Evolutionary conservation across 64 coral and sea anemone species (phyloP).

Genomic region (Pachyseris speciosa): DNA sequence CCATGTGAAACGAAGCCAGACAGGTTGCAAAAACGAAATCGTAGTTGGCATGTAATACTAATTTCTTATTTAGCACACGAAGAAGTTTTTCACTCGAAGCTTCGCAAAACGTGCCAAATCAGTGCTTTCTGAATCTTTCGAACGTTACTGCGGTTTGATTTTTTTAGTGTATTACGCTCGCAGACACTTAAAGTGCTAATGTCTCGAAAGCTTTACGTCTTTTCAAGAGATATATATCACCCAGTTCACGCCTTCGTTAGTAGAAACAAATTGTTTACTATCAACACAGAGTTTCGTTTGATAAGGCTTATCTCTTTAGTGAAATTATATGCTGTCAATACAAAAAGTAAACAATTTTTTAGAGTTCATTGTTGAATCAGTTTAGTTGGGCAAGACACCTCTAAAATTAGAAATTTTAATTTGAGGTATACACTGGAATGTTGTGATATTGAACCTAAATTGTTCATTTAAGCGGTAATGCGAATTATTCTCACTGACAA

Average conservation of each 20-base stretch:
- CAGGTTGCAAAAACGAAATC: not conserved
- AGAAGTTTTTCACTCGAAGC: not conserved
- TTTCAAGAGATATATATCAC: no score
- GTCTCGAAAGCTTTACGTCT: no score
- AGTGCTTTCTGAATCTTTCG: not conserved
- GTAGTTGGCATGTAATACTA: not conserved
- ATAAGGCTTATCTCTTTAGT: not conserved
- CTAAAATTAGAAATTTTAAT: not conserved
- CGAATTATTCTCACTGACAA: not conserved
- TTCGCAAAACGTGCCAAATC: not conserved
- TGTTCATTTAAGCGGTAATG: not conserved
- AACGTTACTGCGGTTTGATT: not conserved
- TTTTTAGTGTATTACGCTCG: not conserved
- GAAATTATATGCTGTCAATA: not conserved
- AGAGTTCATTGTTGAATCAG: no score
- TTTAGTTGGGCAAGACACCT: no score
- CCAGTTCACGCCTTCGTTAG: not conserved
- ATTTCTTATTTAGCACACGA: not conserved
- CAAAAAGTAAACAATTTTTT: not conserved
- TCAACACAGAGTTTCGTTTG: not conserved
- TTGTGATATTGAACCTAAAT: not conserved
- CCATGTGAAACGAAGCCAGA: not conserved
- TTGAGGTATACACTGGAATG: not conserved
- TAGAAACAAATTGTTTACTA: not conserved
- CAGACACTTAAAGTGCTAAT: not conserved